Evolutionary conservation across 2,888 invertebrate species (phyloP).

Genomic region (Pyrrhosoma nymphula): DNA sequence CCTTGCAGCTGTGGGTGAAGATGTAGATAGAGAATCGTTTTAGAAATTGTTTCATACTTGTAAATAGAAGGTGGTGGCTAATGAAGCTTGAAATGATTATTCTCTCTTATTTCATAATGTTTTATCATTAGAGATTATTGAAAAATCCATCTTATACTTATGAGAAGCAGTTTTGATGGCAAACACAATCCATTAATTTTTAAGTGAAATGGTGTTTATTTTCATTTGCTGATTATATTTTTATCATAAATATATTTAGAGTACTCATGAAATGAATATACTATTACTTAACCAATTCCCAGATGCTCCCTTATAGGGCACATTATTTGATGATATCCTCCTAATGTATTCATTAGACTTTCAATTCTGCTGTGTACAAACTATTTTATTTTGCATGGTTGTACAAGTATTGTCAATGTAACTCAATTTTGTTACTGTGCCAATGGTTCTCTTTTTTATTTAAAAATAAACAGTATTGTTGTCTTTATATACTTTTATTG

Average conservation of each 20-base stretch:
- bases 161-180: neutral
- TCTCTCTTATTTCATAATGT: neutral
- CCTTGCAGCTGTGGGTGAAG: neutral
- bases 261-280: neutral
- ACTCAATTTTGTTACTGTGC: conserved; percentile 37
- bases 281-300: neutral
- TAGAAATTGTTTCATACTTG: conserved; percentile 13
- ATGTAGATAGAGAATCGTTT: neutral
- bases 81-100: neutral
- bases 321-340: conserved; percentile 27
- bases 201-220: neutral
- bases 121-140: neutral
- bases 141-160: neutral
- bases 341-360: conserved; percentile 1
- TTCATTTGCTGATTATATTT: neutral
- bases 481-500: conserved; percentile 55
- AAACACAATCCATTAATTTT: neutral
- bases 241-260: neutral
- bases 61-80: neutral
- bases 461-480: conserved; percentile 51
- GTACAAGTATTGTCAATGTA: conserved; percentile 54
- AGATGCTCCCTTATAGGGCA: conserved; percentile 34
- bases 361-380: conserved; percentile 7
- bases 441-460: conserved; percentile 29
- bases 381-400: conserved; percentile 60